Base-by-base conservation (phyloP, 2,888 invertebrate genomes). In the Xanthorhoe spadicearia region DNA sequence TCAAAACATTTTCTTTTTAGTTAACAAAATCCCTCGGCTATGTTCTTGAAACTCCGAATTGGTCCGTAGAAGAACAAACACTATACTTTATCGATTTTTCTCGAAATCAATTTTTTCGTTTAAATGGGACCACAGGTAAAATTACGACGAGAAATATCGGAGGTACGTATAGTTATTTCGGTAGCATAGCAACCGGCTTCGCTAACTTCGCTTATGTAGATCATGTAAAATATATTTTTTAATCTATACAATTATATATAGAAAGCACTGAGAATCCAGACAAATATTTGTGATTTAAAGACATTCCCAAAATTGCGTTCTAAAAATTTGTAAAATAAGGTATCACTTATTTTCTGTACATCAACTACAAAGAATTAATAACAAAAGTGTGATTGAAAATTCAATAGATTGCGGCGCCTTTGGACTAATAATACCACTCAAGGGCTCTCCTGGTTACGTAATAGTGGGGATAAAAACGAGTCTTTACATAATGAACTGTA, bases 11-110 rank as follows among this genome's bases (percentile, higher is more conserved):
- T 17, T 7, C 3, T 32, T 35, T 35, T 17, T 35, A 54, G 54
- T 7, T 54, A 54, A 38, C 54, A 18, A 13, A 10, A 17, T 18
- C 18, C 13, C 15, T 48, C 13, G 56, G 48, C 10, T 6, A 0
- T 5, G 4, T 60, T 5, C 19, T 68, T 7, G 64, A 64, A 55
- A 64, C 64, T 48, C 64, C 68, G 0, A 54, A 62, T 35, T 64
- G 64, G 64, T 64, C 64, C 9, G 55, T 48, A 19, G 46, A 61
- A 18, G 43, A 43, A 43, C 10, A 43, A 43, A 61, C 61, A 23
- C 60, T 70, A 10, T 67, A 67, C 32, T 65, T 55, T 28, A 54
- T 61, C 2, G 64, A 64, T 38, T 18, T 48, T 3, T 10, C 8
- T n/a, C 52, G 38, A 54, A 35, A 43, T 13, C 8, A 1, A 5